Evolutionary conservation across 2,888 invertebrate species (phyloP).

Genomic region (Cheilosia vernalis): DNA sequence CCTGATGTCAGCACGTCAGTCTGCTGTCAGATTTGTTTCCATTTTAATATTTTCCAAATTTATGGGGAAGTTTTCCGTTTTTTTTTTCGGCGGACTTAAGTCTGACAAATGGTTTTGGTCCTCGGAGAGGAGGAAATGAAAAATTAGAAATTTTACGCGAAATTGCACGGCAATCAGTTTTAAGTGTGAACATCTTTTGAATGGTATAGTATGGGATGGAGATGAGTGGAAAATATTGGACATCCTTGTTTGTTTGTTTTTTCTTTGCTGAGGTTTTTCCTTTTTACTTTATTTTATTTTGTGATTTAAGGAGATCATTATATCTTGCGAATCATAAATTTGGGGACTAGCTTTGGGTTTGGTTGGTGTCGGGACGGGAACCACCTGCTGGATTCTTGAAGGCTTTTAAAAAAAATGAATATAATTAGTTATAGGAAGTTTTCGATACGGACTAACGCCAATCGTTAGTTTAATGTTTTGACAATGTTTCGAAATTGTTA

Average conservation of each 20-base stretch:
- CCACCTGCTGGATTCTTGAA: too few relatives aligned
- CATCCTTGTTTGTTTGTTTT: not conserved
- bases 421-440: too few relatives aligned
- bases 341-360: not conserved
- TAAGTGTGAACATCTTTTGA: constrained; percentile 45
- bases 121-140: not conserved
- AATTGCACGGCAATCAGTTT: constrained; percentile 51
- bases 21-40: constrained; percentile 46
- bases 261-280: not conserved
- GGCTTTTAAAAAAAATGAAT: too few relatives aligned
- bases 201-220: not conserved
- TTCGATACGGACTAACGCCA: too few relatives aligned
- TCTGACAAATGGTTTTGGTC: constrained; percentile 8
- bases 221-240: not conserved
- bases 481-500: too few relatives aligned
- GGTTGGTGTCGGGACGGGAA: too few relatives aligned
- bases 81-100: not conserved
- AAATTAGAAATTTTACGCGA: constrained; percentile 44
- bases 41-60: constrained; percentile 29
- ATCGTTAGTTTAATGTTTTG: too few relatives aligned
- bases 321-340: constrained; percentile 19
- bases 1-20: constrained; percentile 60
- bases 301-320: constrained; percentile 25
- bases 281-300: not conserved
- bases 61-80: constrained; percentile 8